Evolutionary conservation across 2,797 vertebrate genomes (phyloP).

Genomic region (Avahi laniger): DNA sequence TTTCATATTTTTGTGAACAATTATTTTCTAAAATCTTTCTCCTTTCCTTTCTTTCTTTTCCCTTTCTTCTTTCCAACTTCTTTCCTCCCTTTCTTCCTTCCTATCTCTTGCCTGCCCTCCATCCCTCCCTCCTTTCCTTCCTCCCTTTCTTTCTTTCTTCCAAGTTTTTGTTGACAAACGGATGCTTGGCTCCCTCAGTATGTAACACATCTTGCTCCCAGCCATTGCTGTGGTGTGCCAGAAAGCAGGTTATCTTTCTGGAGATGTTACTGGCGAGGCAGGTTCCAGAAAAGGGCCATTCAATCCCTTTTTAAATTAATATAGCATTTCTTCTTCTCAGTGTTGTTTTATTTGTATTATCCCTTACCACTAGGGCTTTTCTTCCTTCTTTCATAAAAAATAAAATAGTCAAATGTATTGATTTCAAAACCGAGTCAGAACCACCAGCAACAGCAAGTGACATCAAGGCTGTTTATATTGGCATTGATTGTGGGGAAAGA

Average conservation of each 20-base stretch:
- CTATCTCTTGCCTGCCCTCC: not conserved
- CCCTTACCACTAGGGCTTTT: not conserved
- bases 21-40: not conserved
- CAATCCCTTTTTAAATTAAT: not conserved
- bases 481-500: not conserved
- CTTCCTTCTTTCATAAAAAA: slow-evolving; percentile 14
- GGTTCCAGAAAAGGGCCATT: not conserved
- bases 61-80: not conserved
- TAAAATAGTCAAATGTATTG: not conserved
- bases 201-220: not conserved
- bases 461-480: not conserved
- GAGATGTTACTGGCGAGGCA: not conserved
- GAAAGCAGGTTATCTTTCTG: not conserved
- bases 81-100: not conserved
- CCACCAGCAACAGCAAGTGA: not conserved
- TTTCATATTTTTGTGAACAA: not conserved
- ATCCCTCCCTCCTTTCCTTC: not conserved
- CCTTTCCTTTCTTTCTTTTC: not conserved
- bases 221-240: not conserved
- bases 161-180: not conserved
- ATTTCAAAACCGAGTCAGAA: slow-evolving; percentile 34
- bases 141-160: not conserved
- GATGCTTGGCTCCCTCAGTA: not conserved
- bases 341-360: slow-evolving; percentile 22
- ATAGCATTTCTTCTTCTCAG: not conserved